Base-by-base conservation (phyloP, 2,888 invertebrate genomes). In the Epirrhoe alternata region DNA sequence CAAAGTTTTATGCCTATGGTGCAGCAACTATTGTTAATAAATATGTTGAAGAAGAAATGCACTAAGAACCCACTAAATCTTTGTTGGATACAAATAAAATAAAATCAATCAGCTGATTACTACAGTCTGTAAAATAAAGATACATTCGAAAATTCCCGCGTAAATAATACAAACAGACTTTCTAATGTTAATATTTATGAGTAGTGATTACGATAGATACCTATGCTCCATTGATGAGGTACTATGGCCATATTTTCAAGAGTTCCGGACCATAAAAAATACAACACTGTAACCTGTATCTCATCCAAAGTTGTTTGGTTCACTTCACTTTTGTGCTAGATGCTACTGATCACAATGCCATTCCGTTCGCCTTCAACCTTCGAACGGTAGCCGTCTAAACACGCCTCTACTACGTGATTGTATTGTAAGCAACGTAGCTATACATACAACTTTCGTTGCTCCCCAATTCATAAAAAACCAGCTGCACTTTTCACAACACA, bases 401-500 rank as follows among this genome's bases (percentile, higher is more conserved):
- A 64, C 65, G 64, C 45, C 17, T 57, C 50, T 64, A 66, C 58
- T 66, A 64, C 53, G 50, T 61, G 42, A 45, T 50, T 55, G 47
- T 47, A 58, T 57, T 10, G 51, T 51, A 55, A 10, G n/a, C 6
- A 45, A 49, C 24, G 24, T 54, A 47, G 16, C n/a, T 38, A 30
- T n/a, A 50, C 6, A 12, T 33, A 53, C 14, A n/a, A 35, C 33
- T 33, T 35, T 6, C 52, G 45, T 45, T 45, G 30, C 4, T 56
- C 38, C 10, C 5, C 35, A 16, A 58, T 53, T 61, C 57, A 66
- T 47, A 10, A 49, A 42, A 47, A 67, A 58, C 24, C 58, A 66
- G 64, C 67, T 61, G 59, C 58, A 67, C 63, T 70, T 65, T 61
- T 64, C 53, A 71, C 66, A 70, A 70, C 74, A 69, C 64, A 66